Conservation (phyloP, 2,888 invertebrate genomes). For the Sepioteuthis lessoniana region DNA sequence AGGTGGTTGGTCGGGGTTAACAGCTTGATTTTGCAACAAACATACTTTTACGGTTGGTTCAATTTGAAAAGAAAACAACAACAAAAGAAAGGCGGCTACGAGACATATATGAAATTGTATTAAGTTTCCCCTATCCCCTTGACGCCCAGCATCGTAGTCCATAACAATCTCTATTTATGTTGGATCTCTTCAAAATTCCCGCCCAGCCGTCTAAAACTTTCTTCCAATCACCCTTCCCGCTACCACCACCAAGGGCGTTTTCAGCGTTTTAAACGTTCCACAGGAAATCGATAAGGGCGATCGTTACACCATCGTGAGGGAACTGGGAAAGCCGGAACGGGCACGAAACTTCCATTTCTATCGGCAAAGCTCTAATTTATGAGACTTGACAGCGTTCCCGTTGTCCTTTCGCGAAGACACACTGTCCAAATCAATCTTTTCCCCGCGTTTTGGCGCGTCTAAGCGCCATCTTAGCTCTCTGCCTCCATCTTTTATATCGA, state of each 20-base stretch:
- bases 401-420: slow-evolving; percentile 11
- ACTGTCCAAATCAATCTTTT: neutral
- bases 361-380: slow-evolving; percentile 6
- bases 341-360: neutral
- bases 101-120: neutral
- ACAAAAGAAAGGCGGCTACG: too few relatives aligned
- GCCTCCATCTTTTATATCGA: neutral
- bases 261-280: neutral
- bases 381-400: slow-evolving; percentile 12
- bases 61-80: neutral
- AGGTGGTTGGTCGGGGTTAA: neutral
- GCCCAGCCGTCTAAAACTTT: neutral
- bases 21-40: neutral
- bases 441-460: neutral
- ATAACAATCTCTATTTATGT: neutral
- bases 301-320: neutral
- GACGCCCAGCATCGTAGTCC: neutral
- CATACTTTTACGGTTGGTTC: neutral
- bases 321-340: neutral
- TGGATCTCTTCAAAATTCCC: neutral
- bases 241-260: neutral
- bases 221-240: neutral
- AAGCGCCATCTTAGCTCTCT: slow-evolving; percentile 2
- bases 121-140: neutral
- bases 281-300: neutral